These are phyloP conservation scores for Heliconius congener DNA, from an alignment of 1,140 invertebrate genomes.

Conservation along the genomic window DNA sequence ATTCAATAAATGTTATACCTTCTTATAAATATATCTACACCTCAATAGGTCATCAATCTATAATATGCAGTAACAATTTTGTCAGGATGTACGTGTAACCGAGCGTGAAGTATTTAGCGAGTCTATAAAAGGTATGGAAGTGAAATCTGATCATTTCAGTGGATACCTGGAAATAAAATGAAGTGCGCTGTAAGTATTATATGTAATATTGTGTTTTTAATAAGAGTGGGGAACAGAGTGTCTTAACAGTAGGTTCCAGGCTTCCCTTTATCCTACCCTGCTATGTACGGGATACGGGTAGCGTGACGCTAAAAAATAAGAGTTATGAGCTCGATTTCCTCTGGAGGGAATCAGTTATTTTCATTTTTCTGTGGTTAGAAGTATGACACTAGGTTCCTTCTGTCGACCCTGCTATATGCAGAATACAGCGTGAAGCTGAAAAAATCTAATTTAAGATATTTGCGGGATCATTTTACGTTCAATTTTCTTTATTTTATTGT, in stretches of 20 bases:
- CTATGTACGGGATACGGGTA: no score
- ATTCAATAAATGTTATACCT: neutral
- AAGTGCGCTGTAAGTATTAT: conserved; percentile 64
- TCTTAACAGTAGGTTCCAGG: neutral
- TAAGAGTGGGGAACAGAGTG: neutral
- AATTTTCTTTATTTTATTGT: no score
- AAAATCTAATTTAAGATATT: neutral
- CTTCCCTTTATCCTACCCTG: neutral
- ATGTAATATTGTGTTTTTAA: neutral
- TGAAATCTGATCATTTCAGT: conserved; percentile 32
- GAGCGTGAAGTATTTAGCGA: conserved; percentile 27
- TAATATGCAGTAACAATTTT: conserved; percentile 30
- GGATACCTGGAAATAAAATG: conserved; percentile 43
- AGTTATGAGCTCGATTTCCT: no score
- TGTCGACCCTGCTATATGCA: neutral
- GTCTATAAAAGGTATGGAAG: conserved; percentile 37
- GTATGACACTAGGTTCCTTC: neutral
- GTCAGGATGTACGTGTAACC: conserved; percentile 33
- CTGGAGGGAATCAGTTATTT: no score
- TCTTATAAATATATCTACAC: neutral
- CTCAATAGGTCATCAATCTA: conserved; percentile 15
- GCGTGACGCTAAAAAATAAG: no score
- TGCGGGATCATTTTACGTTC: no score
- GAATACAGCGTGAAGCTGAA: neutral
- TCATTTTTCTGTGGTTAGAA: no score